Evolutionary conservation across 2,888 invertebrate species (phyloP).

Genomic region (Lithophane leautieri): DNA sequence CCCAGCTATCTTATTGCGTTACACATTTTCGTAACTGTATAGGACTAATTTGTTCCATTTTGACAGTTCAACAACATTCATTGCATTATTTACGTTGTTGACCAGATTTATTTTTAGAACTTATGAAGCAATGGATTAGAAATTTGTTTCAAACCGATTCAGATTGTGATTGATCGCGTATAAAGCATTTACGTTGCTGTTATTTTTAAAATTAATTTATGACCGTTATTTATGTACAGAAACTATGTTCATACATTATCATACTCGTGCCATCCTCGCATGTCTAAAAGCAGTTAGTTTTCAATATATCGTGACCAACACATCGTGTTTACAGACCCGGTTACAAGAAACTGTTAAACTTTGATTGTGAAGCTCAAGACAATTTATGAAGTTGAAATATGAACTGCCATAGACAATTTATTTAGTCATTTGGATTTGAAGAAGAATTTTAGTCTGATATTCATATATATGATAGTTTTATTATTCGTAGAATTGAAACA

Average conservation of each 20-base stretch:
- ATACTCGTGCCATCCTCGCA: constrained; percentile 71
- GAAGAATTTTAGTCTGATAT: not conserved
- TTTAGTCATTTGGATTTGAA: not conserved
- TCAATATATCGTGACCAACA: constrained; percentile 84
- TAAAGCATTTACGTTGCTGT: no score
- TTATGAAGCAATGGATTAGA: no score
- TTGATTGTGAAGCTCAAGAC: constrained; percentile 76
- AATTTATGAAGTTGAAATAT: constrained; percentile 61
- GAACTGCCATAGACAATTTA: constrained; percentile 36
- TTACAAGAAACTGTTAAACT: constrained; percentile 80
- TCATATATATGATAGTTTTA: not conserved
- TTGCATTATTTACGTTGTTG: no score
- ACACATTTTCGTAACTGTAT: no score
- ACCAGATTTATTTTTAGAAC: no score
- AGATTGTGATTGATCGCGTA: no score
- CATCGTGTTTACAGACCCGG: constrained; percentile 80
- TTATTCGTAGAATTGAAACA: not conserved
- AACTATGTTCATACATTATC: constrained; percentile 41
- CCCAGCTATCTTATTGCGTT: no score
- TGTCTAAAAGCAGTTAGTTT: constrained; percentile 80
- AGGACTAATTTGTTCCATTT: no score
- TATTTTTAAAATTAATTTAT: not conserved
- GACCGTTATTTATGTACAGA: constrained; percentile 8
- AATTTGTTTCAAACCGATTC: no score
- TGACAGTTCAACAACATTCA: no score